Evolutionary conservation across 1,140 invertebrate genomes (phyloP).

Genomic region (Schlechtendalia chinensis): DNA sequence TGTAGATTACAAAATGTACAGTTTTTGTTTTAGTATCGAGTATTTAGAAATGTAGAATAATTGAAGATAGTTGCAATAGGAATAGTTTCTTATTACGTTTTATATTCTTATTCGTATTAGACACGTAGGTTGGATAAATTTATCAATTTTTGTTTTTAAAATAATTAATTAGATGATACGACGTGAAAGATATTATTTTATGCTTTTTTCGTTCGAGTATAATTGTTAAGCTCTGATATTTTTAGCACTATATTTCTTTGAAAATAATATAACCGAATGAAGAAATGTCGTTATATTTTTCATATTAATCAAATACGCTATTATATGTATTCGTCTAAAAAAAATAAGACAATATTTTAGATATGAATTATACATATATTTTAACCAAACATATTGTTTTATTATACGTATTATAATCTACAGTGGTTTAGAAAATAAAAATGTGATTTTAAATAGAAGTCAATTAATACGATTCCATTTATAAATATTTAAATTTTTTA

Average conservation of each 20-base stretch:
- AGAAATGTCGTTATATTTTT: not conserved
- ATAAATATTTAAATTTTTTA: no score
- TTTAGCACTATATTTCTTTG: not conserved
- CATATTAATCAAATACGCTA: not conserved
- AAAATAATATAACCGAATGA: not conserved
- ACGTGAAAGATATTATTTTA: not conserved
- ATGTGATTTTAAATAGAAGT: not conserved
- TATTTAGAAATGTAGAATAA: not conserved
- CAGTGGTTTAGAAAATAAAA: not conserved
- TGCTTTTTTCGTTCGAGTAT: not conserved
- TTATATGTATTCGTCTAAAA: no score
- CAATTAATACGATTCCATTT: not conserved
- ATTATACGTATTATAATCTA: not conserved
- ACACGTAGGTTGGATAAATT: not conserved
- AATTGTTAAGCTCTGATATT: not conserved
- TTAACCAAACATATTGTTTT: not conserved
- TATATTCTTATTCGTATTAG: not conserved
- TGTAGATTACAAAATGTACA: no score
- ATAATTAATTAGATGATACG: constrained; percentile 20
- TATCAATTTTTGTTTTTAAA: not conserved
- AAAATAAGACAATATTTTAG: not conserved
- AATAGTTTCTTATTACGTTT: not conserved
- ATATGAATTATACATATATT: not conserved
- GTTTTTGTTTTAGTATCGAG: no score
- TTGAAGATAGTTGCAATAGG: not conserved